Evolutionary conservation across 1,140 invertebrate genomes (phyloP).

Genomic region (Saxidomus purpurata): DNA sequence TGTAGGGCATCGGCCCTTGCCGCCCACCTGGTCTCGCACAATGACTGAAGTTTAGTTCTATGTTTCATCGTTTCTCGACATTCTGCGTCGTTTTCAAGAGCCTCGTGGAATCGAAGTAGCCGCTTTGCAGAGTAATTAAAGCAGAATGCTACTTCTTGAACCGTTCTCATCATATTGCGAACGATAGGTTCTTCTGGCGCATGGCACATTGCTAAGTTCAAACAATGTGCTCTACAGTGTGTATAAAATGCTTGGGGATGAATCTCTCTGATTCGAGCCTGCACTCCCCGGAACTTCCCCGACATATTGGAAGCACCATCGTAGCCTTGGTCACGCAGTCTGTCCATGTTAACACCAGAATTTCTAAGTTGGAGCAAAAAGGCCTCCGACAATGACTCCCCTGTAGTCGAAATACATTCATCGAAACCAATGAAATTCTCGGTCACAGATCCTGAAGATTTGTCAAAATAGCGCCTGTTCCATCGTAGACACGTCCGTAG

Average conservation of each 20-base stretch:
- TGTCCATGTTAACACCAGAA: conserved; percentile 15
- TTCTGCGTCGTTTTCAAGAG: neutral
- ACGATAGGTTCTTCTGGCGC: neutral
- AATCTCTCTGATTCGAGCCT: conserved; percentile 31
- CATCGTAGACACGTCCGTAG: conserved; percentile 19
- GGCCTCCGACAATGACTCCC: too few relatives aligned
- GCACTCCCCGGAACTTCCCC: conserved; percentile 17
- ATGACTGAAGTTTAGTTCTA: neutral
- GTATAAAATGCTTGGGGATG: conserved; percentile 34
- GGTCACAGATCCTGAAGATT: conserved; percentile 35
- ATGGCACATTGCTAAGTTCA: conserved; percentile 28
- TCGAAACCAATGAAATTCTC: too few relatives aligned
- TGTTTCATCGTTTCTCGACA: neutral
- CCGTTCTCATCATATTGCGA: neutral
- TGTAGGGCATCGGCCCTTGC: too few relatives aligned
- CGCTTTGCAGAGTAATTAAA: too few relatives aligned
- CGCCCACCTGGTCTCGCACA: too few relatives aligned
- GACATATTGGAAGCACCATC: conserved; percentile 62
- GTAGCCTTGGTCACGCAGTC: conserved; percentile 3
- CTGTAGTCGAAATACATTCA: too few relatives aligned
- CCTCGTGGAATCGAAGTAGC: neutral
- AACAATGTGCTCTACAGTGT: conserved; percentile 21
- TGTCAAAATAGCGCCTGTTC: conserved; percentile 55
- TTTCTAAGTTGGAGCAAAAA: conserved; percentile 1
- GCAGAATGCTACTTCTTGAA: too few relatives aligned